Evolutionary conservation across 1,140 invertebrate genomes (phyloP).

Genomic region (Cherax quadricarinatus): DNA sequence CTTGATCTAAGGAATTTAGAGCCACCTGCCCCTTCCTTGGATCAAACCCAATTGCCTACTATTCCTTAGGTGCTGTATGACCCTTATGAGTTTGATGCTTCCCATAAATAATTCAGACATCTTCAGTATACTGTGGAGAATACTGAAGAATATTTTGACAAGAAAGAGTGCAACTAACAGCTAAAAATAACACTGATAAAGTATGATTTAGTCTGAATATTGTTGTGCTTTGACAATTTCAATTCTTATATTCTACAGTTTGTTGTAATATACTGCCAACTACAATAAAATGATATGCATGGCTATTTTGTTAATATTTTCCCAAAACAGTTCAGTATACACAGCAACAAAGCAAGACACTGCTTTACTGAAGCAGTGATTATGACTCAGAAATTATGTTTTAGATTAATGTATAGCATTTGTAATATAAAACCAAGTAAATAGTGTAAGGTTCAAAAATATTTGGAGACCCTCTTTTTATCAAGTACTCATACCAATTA

Average conservation of each 20-base stretch:
- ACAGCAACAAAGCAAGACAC: background rate
- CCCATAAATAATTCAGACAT: too few species aligned
- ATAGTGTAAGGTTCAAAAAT: background rate
- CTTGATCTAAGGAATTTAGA: too few species aligned
- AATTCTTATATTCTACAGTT: background rate
- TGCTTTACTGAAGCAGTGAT: background rate
- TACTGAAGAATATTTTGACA: too few species aligned
- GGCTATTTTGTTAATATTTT: background rate
- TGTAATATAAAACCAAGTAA: background rate
- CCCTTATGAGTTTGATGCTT: too few species aligned
- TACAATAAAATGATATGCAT: background rate
- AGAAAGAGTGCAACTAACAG: too few species aligned
- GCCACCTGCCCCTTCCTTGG: too few species aligned
- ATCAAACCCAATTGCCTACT: too few species aligned
- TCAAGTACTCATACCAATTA: background rate
- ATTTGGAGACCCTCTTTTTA: slow-evolving; percentile 3
- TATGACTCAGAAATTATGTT: background rate
- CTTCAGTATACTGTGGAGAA: too few species aligned
- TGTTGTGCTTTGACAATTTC: background rate
- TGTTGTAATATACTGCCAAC: background rate
- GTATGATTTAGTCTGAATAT: background rate
- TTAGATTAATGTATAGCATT: background rate
- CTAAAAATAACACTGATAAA: background rate
- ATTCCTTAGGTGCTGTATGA: too few species aligned
- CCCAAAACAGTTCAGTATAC: background rate